Conservation (phyloP, 2,113 vertebrate genomes). For the Ramphastos sulfuratus region DNA sequence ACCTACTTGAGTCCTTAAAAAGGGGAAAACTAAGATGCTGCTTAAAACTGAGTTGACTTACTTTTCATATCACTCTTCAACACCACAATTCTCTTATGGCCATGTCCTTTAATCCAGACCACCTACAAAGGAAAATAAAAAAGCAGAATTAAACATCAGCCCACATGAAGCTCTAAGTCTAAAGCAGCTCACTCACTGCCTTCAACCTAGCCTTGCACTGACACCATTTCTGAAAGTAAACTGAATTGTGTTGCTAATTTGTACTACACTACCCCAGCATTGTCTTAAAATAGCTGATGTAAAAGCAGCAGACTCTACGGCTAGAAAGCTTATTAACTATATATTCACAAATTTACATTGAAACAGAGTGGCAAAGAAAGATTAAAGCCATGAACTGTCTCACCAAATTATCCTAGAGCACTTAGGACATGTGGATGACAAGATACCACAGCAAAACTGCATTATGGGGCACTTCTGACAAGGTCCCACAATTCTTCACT, state of each 20-base stretch:
- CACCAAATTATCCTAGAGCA: background rate
- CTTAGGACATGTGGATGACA: background rate
- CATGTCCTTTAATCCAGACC: constrained; percentile 98
- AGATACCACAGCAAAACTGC: background rate
- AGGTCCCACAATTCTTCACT: no score
- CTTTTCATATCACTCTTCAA: constrained; percentile 99
- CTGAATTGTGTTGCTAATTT: background rate
- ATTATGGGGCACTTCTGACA: background rate
- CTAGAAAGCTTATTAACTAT: background rate
- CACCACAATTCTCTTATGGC: constrained; percentile 97
- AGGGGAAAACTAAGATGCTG: background rate
- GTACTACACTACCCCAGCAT: background rate
- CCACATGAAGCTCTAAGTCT: background rate
- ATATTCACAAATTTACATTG: background rate
- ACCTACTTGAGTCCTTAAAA: background rate
- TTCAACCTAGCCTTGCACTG: background rate
- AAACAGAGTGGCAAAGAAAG: background rate
- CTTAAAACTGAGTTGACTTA: constrained; percentile 60
- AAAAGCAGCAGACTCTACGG: background rate
- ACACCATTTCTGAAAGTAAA: background rate
- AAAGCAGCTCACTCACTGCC: background rate
- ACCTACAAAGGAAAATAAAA: constrained; percentile 77
- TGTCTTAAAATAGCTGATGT: background rate
- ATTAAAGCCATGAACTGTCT: background rate
- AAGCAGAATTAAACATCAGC: background rate